Evolutionary conservation across 2,888 invertebrate species (phyloP).

Genomic region (Onthophagus sagittarius): DNA sequence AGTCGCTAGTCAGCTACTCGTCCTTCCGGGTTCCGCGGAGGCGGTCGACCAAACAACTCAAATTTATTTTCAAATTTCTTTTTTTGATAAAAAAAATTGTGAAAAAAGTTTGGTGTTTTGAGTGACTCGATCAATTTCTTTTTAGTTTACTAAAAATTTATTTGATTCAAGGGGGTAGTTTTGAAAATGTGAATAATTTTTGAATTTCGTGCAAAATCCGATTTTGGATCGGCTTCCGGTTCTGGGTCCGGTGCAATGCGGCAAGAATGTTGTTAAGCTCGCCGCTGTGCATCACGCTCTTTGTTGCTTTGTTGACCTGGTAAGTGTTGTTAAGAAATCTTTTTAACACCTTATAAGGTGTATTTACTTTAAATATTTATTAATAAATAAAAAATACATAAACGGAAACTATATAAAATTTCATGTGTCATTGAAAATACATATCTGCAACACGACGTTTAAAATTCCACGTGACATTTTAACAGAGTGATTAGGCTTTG

Average conservation of each 20-base stretch:
- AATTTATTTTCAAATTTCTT: neutral
- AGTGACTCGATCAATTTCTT: neutral
- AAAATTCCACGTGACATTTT: neutral
- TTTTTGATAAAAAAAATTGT: too few relatives aligned
- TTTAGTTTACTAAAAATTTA: neutral
- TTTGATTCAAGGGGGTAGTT: neutral
- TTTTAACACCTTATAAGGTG: neutral
- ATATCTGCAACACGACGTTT: neutral
- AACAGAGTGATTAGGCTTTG: neutral
- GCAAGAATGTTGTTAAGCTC: conserved; percentile 28
- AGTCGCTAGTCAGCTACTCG: neutral
- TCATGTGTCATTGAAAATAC: neutral
- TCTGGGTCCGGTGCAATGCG: conserved; percentile 27
- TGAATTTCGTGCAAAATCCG: conserved; percentile 2
- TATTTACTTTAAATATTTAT: neutral
- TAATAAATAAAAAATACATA: neutral
- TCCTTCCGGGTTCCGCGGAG: neutral
- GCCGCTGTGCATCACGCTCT: conserved; percentile 20
- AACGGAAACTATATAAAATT: neutral
- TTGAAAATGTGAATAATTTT: conserved; percentile 17
- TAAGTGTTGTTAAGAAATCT: conserved; percentile 13
- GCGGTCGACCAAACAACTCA: neutral
- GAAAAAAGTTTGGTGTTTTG: too few relatives aligned
- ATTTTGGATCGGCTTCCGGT: conserved; percentile 13
- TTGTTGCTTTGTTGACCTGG: conserved; percentile 20